Conservation (phyloP, 2,888 invertebrate genomes). For the Crocallis elinguaria region DNA sequence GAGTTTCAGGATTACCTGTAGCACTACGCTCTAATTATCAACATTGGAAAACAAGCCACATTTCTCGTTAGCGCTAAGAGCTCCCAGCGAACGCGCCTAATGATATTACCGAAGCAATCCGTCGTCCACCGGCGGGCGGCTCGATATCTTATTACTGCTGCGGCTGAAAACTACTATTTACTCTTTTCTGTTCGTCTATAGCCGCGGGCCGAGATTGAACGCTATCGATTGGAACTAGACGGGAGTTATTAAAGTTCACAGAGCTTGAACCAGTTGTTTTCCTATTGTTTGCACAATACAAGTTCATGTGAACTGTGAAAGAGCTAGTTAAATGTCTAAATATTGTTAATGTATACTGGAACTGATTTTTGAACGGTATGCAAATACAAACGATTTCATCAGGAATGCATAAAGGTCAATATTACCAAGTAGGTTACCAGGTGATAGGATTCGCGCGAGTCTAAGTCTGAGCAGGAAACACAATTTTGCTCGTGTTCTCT, state of each 20-base stretch:
- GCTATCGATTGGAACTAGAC: not conserved
- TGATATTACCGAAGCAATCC: conserved; percentile 5
- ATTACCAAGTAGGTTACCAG: no score
- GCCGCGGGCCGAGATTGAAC: conserved; percentile 2
- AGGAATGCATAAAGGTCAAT: no score
- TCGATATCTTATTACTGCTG: conserved; percentile 6
- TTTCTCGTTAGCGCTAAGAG: conserved; percentile 17
- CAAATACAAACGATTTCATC: no score
- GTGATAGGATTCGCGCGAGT: no score
- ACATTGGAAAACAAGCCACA: conserved; percentile 3
- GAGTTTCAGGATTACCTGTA: conserved; percentile 2
- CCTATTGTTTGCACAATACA: not conserved
- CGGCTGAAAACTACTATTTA: conserved; percentile 2
- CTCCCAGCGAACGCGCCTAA: conserved; percentile 4
- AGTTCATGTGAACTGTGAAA: no score
- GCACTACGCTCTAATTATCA: conserved; percentile 15
- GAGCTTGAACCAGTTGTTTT: not conserved
- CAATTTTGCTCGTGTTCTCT: no score
- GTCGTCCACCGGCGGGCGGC: not conserved
- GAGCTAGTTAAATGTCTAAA: no score
- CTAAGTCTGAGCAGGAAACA: no score
- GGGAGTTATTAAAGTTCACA: not conserved
- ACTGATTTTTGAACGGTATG: no score
- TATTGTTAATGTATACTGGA: no score
- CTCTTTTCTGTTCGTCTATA: conserved; percentile 1